Evolutionary conservation across 2,113 vertebrate genomes (phyloP).

Genomic region (Callocephalon fimbriatum): DNA sequence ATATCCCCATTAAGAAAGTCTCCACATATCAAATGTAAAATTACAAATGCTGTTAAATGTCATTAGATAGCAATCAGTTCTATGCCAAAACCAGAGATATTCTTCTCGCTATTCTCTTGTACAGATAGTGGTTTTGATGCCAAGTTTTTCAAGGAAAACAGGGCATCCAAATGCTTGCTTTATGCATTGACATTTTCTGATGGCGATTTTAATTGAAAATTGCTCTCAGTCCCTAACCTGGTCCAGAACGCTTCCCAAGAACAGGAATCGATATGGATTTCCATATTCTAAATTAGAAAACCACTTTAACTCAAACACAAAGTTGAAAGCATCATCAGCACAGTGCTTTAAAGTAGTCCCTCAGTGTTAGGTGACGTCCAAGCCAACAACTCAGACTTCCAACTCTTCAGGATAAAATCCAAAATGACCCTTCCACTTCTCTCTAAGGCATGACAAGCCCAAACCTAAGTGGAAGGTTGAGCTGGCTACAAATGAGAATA

Average conservation of each 20-base stretch:
- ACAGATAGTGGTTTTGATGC: background rate
- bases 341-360: background rate
- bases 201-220: background rate
- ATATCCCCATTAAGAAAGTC: background rate
- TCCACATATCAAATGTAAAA: background rate
- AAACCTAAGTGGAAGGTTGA: background rate
- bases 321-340: background rate
- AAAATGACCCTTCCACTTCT: background rate
- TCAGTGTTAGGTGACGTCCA: rapidly evolving
- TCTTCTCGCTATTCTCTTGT: background rate
- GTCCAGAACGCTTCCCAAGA: background rate
- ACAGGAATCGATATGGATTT: background rate
- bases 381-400: background rate
- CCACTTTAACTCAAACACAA: background rate
- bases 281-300: background rate
- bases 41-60: conserved; percentile 36
- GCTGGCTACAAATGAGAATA: background rate
- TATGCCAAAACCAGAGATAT: conserved; percentile 13
- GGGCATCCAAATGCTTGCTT: conserved; percentile 2
- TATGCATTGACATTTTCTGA: background rate
- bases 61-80: background rate
- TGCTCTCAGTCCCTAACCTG: background rate
- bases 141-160: conserved; percentile 51
- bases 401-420: background rate
- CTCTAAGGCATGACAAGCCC: background rate